Percentiles rank a stretch among this genome's conserved stretches.
Conservation (phyloP, 2,797 vertebrate species). For the Dendrocincla tyrannina region DNA sequence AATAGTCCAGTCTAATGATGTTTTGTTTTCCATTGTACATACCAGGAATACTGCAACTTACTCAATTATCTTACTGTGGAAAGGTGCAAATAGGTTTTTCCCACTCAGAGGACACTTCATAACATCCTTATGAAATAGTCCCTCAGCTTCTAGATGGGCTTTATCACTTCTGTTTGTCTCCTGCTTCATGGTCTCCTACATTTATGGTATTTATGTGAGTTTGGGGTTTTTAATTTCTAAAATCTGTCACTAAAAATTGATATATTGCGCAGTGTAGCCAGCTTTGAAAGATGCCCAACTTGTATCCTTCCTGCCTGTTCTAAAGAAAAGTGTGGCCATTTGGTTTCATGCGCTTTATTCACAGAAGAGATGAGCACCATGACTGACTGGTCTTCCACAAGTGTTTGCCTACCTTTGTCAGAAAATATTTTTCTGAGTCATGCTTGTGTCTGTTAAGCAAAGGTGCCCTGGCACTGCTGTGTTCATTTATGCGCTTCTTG, state of each 20-base stretch:
- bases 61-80: not conserved
- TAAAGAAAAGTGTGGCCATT: not conserved
- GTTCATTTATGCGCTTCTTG: not conserved
- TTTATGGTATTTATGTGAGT: not conserved
- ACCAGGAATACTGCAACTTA: not conserved
- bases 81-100: not conserved
- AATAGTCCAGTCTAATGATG: not conserved
- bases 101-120: not conserved
- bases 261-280: not conserved
- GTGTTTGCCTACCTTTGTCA: not conserved
- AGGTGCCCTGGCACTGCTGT: not conserved
- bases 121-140: not conserved
- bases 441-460: not conserved
- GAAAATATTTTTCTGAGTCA: not conserved
- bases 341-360: not conserved
- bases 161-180: not conserved
- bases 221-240: not conserved
- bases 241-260: not conserved
- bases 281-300: not conserved
- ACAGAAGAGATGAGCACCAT: not conserved
- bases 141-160: not conserved
- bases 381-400: not conserved
- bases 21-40: not conserved
- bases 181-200: not conserved
- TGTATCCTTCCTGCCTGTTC: not conserved